Base-by-base conservation (phyloP, 2,113 vertebrate species). In the Spilogale gracilis region DNA sequence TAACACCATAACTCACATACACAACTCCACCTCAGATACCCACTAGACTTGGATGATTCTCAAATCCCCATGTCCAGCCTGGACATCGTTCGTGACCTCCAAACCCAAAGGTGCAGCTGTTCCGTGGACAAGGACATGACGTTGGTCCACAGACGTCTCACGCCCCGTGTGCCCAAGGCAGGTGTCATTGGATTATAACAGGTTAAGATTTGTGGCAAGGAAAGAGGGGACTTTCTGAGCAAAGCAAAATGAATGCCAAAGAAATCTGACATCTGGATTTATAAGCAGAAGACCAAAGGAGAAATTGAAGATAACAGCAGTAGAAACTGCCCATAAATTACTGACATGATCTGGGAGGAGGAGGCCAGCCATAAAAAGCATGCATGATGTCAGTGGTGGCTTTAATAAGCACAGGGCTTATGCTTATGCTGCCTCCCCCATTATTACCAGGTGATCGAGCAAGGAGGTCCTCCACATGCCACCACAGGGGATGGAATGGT, bases 241-340 rank as follows among this genome's bases (percentile, higher is more conserved):
- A 13, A 85, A 86, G 82, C 43, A 38, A 96, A 96, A 89, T 61
- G 89, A 95, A 91, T 89, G 81, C 78, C 52, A 50, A 58, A 95
- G 97, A 79, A 91, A 95, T 12, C 5, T 80, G 96, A 94, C 95
- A 76, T 83, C 30, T 30, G 85, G 97, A 96, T 98, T 96, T 95
- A 97, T 81, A 96, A 97, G 92, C 78, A 93, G 63, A 67, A 96
- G 95, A 96, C 71, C 97, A 97, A 92, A 98, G 96, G 95, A 97
- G 94, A 95, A 96, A 91, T 0, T 32, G 86, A 79, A 93, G 94
- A 97, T 96, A 93, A 92, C 54, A 80, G 81, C 87, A 32, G 54
- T 1, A 56, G 89, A 89, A 96, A 80, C 73, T 32, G 78, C 86
- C 74, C 21, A 91, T 96, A 96, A 97, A 95, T 98, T 82, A 91